Conservation (phyloP, 2,797 vertebrate genomes). For the Coracias cyanogaster region DNA sequence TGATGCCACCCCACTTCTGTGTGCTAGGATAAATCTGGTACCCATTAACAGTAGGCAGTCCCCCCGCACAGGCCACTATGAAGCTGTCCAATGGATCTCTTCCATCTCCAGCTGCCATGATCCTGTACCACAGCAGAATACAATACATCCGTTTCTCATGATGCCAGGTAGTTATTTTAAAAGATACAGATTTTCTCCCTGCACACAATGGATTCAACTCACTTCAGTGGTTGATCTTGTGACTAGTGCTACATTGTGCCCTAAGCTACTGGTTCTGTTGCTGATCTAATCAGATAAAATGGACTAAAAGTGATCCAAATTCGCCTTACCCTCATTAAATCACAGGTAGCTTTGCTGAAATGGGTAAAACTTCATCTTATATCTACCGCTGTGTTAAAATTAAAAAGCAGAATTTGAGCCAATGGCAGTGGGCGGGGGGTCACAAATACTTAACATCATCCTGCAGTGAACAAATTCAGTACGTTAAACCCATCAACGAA, state of each 20-base stretch:
- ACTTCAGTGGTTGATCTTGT: neutral
- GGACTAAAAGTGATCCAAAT: neutral
- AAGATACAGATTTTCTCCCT: neutral
- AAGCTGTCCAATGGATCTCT: neutral
- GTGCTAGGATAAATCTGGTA: neutral
- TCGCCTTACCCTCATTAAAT: neutral
- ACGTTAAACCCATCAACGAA: neutral
- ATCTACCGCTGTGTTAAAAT: neutral
- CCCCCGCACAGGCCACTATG: neutral
- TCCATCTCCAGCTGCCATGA: neutral
- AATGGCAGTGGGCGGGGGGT: neutral
- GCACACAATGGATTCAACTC: neutral
- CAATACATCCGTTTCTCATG: neutral
- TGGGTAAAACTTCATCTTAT: neutral
- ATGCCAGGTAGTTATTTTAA: neutral
- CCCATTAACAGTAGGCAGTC: accelerated
- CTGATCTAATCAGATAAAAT: neutral
- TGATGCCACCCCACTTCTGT: neutral
- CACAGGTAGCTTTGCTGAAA: neutral
- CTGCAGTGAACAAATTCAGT: neutral
- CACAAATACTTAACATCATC: neutral
- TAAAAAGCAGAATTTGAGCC: neutral
- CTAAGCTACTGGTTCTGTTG: neutral
- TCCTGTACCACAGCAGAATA: neutral
- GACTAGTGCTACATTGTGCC: neutral